phyloP scores from a whole-genome alignment of 2,888 invertebrate genomes.

The Melinaea menophilus region DNA sequence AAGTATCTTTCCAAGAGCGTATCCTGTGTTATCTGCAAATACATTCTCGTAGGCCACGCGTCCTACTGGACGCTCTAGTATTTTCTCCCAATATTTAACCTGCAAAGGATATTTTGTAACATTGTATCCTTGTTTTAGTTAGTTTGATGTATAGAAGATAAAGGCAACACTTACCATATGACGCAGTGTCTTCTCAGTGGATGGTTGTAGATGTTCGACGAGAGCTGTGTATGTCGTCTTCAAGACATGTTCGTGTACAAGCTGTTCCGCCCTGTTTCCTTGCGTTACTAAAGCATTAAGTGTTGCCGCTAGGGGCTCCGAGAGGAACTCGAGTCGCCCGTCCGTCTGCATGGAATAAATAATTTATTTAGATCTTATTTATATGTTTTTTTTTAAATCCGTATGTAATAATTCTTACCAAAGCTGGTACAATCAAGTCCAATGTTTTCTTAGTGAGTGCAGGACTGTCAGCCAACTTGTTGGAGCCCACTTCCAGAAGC shows the following conservation, averaged over 20 bases:
- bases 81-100: conserved; percentile 90
- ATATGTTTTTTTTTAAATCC: too few relatives aligned
- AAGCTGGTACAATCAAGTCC: conserved; percentile 84
- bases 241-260: conserved; percentile 68
- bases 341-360: conserved; percentile 53
- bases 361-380: neutral
- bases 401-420: conserved; percentile 56
- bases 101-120: conserved; percentile 57
- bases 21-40: conserved; percentile 81
- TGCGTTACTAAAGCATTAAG: conserved; percentile 60
- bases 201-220: conserved; percentile 63
- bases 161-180: conserved; percentile 54
- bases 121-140: neutral
- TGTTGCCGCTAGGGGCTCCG: conserved; percentile 61
- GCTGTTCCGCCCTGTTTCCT: conserved; percentile 57
- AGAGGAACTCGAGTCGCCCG: conserved; percentile 68
- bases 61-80: conserved; percentile 89
- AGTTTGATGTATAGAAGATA: neutral
- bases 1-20: conserved; percentile 86
- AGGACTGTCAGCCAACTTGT: conserved; percentile 76
- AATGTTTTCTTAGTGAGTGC: conserved; percentile 81
- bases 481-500: conserved; percentile 62
- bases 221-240: conserved; percentile 65
- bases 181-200: conserved; percentile 65
- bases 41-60: conserved; percentile 89